Evolutionary conservation across 1,140 invertebrate genomes (phyloP).

Genomic region (Acarapis woodi): DNA sequence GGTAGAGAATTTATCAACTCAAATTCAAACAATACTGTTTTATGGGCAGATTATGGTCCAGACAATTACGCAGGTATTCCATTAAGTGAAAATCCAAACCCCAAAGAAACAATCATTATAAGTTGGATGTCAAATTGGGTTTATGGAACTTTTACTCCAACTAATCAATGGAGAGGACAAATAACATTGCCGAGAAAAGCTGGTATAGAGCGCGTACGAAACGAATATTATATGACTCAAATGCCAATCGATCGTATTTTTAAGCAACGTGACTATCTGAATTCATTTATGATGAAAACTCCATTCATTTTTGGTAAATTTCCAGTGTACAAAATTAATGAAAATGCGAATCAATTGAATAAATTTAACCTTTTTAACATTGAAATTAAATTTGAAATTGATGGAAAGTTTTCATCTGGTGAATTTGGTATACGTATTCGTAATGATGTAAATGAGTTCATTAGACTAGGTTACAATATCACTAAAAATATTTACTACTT

Average conservation of each 20-base stretch:
- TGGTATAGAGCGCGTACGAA: not conserved
- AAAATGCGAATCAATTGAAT: not conserved
- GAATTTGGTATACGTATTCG: not conserved
- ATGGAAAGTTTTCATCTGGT: not conserved
- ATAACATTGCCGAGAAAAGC: constrained; percentile 2
- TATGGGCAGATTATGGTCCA: constrained; percentile 5
- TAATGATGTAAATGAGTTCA: not conserved
- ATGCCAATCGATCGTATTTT: not conserved
- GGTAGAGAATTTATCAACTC: constrained; percentile 2
- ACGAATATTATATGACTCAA: not conserved
- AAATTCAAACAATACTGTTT: not conserved
- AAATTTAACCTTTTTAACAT: not conserved
- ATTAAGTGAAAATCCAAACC: not conserved
- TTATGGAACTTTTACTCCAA: constrained; percentile 1
- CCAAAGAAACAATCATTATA: not conserved
- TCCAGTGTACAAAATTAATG: not conserved
- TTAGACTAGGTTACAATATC: not conserved
- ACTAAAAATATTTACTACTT: not conserved
- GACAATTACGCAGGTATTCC: constrained; percentile 6
- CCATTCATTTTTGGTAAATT: not conserved
- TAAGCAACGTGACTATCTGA: not conserved
- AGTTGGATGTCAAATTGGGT: constrained; percentile 6
- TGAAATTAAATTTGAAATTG: not conserved
- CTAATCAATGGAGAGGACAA: constrained; percentile 5
- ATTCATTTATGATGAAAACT: not conserved